These are phyloP conservation scores for Ceyx melanurus DNA, from an alignment of 2,113 vertebrate species.

Conservation along the genomic window DNA sequence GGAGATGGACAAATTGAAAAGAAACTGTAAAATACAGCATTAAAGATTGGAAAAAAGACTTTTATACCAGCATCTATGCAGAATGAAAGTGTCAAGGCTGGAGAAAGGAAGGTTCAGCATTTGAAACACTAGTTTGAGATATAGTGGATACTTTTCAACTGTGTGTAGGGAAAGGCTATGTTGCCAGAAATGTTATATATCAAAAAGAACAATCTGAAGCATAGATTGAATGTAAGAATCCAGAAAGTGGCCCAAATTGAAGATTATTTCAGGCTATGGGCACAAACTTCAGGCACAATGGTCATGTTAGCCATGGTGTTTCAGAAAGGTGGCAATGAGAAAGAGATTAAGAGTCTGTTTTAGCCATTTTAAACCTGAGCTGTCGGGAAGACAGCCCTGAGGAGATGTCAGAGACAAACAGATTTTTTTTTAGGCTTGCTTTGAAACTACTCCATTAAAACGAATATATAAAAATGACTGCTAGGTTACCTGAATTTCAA, in stretches of 20 bases:
- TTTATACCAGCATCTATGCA: neutral
- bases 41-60: neutral
- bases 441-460: conserved; percentile 65
- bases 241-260: conserved; percentile 33
- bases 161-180: neutral
- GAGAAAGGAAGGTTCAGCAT: neutral
- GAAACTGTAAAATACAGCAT: neutral
- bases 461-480: conserved; percentile 74
- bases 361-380: conserved; percentile 36
- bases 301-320: conserved; percentile 13
- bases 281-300: conserved; percentile 17
- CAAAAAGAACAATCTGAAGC: neutral
- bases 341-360: conserved; percentile 58
- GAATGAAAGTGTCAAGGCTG: neutral
- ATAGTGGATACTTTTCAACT: neutral
- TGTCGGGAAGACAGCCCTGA: conserved; percentile 47
- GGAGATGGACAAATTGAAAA: neutral
- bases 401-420: conserved; percentile 50
- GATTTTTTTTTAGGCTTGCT: conserved; percentile 44
- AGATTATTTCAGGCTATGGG: conserved; percentile 26
- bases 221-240: conserved; percentile 34
- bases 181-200: neutral
- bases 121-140: neutral
- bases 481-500: conserved; percentile 77
- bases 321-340: conserved; percentile 56